phyloP scores from a whole-genome alignment of 2,888 invertebrate genomes.

The Xylota sylvarum region DNA sequence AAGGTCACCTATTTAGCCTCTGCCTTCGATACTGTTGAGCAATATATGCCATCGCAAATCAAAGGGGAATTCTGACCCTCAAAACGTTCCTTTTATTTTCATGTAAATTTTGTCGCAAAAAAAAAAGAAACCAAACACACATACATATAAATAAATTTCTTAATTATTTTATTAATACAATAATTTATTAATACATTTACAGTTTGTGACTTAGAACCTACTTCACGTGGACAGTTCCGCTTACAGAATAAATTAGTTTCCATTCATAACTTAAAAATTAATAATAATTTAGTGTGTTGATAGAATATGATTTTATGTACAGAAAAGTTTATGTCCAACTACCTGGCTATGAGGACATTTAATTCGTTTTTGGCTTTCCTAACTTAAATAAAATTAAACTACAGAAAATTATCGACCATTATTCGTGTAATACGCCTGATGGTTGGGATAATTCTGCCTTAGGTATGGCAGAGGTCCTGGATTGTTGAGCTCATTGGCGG shows the following conservation, averaged over 20 bases:
- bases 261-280: constrained; percentile 24
- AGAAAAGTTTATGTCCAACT: constrained; percentile 10
- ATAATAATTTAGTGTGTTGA: constrained; percentile 28
- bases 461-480: constrained; percentile 64
- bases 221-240: constrained; percentile 12
- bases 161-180: constrained; percentile 38
- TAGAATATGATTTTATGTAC: constrained; percentile 47
- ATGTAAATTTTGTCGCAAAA: neutral
- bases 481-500: constrained; percentile 66
- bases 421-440: constrained; percentile 39
- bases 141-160: neutral
- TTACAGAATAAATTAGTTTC: constrained; percentile 30
- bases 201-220: constrained; percentile 49
- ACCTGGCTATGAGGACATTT: constrained; percentile 9
- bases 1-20: constrained; percentile 2
- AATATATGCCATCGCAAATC: neutral
- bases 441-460: constrained; percentile 43
- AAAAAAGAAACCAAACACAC: no score
- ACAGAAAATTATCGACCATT: constrained; percentile 26
- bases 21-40: neutral
- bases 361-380: constrained; percentile 58
- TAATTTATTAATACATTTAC: constrained; percentile 48
- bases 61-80: neutral
- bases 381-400: constrained; percentile 9
- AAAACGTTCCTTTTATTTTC: no score